A percentile compares a stretch with the other conserved stretches of the same genome.
phyloP scores from a whole-genome alignment of 2,797 vertebrate genomes.

The Microctenopoma steveboyesi region DNA sequence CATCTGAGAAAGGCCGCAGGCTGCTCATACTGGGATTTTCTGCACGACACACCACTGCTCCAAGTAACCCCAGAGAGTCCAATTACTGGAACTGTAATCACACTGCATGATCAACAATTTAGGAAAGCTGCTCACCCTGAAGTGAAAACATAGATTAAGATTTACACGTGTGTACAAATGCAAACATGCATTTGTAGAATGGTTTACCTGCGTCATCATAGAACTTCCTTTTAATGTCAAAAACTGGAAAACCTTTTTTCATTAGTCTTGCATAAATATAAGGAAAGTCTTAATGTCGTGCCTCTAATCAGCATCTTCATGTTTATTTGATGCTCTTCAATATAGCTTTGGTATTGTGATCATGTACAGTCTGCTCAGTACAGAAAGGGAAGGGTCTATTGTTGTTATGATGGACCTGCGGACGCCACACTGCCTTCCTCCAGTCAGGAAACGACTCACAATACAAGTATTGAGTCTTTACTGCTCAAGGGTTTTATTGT shows the following conservation, averaged over 20 bases:
- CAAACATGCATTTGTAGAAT: background rate
- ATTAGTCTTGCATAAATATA: conserved; percentile 18
- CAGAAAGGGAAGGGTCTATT: conserved; percentile 55
- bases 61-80: conserved; percentile 50
- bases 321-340: conserved; percentile 47
- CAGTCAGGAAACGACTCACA: conserved; percentile 69
- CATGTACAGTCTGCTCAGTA: conserved; percentile 42
- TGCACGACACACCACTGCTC: conserved; percentile 39
- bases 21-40: conserved; percentile 47
- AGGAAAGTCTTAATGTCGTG: conserved; percentile 28
- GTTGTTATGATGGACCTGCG: conserved; percentile 55
- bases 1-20: conserved; percentile 37
- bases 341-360: conserved; percentile 57
- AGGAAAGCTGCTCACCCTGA: conserved; percentile 30
- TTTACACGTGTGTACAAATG: conserved; percentile 20
- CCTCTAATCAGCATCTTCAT: conserved; percentile 27
- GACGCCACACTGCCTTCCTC: conserved; percentile 39
- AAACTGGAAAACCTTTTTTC: conserved; percentile 13
- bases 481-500: conserved; percentile 66
- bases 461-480: conserved; percentile 55
- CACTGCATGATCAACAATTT: conserved; percentile 34
- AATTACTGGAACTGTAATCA: conserved; percentile 64
- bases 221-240: conserved; percentile 4
- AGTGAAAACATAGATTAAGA: conserved; percentile 29
- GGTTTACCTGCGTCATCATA: conserved; percentile 1